Conservation (phyloP, 2,888 invertebrate species). For the Gryllus longicercus region DNA sequence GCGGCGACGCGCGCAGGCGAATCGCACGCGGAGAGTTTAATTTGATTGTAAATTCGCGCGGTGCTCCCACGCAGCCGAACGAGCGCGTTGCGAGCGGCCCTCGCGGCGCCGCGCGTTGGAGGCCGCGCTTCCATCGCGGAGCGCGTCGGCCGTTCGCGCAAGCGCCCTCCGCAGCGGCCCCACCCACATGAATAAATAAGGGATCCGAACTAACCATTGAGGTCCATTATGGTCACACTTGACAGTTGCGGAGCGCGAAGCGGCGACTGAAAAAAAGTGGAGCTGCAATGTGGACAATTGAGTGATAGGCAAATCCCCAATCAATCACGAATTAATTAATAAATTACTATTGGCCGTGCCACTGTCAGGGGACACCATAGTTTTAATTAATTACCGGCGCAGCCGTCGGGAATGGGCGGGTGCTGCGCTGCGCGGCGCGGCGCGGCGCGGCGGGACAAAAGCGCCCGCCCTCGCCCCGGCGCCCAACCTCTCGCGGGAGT, state of each 20-base stretch:
- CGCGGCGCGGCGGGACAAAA: not conserved
- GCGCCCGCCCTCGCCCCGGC: not conserved
- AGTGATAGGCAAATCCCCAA: conserved; percentile 25
- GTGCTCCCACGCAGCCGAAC: not conserved
- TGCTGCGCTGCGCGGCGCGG: not conserved
- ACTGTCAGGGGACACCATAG: not conserved
- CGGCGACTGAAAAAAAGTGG: conserved; percentile 18
- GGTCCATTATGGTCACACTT: conserved; percentile 22
- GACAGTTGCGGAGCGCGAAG: conserved; percentile 20
- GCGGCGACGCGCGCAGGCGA: not conserved
- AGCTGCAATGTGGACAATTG: conserved; percentile 24
- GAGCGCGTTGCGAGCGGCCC: not conserved
- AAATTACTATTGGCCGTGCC: conserved; percentile 25
- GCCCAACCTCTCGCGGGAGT: not conserved
- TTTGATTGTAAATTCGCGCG: not conserved
- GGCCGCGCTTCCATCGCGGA: not conserved
- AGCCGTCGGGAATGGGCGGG: not conserved
- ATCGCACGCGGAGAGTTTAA: not conserved
- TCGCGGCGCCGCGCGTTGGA: not conserved
- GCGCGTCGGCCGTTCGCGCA: not conserved
- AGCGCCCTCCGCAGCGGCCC: not conserved
- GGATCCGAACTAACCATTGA: conserved; percentile 20
- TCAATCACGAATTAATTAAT: conserved; percentile 32
- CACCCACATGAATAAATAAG: conserved; percentile 12
- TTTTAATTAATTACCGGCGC: conserved; percentile 21